Evolutionary conservation across 2,113 vertebrate genomes (phyloP), one percentile per base, ranked within the genome.

Genomic region (Chitala chitala): DNA sequence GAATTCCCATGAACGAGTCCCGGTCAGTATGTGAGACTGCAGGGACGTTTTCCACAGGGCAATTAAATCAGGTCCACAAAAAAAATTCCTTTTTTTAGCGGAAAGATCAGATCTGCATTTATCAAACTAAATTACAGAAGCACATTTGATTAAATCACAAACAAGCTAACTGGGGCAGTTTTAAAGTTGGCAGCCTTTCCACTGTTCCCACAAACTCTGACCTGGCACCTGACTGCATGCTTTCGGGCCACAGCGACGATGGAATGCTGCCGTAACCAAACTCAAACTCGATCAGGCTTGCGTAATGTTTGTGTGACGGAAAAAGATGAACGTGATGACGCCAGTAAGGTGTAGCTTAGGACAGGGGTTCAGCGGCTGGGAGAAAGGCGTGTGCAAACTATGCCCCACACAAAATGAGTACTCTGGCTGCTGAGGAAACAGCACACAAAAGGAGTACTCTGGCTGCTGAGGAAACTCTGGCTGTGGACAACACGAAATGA

Each of bases 231-330:
- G 59, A 42, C 40, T 13, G 6, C 13, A 17, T 20, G 71, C 40
- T 59, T 59, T 72, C 24, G 15, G 24, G 42, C 9, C 42, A 33
- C 71, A 50, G 26, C 55, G 40, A 50, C 24, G 26, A 59, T 31
- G 20, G 42, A 61, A 73, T 33, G 55, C 17, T 10, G 6, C 31
- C 53, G 20, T 33, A 61, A 48, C 48, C 12, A 5, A 61, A 63
- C 56, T 48, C 55, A 63, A 63, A 44, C 71, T 73, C 71, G 63
- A 26, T 22, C 55, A 73, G 56, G 71, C 56, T 36, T 36, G 55
- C 17, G 42, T 33, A 38, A 69, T 51, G 8, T 50, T 24, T 69
- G 26, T 36, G 26, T 7, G 8, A 69, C 31, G 48, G 46, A 31
- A 50, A 36, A 26, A 29, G 29, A 69, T 68, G 38, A 48, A 44